Evolutionary conservation across 2,888 invertebrate species (phyloP).

Genomic region (Nezara viridula): DNA sequence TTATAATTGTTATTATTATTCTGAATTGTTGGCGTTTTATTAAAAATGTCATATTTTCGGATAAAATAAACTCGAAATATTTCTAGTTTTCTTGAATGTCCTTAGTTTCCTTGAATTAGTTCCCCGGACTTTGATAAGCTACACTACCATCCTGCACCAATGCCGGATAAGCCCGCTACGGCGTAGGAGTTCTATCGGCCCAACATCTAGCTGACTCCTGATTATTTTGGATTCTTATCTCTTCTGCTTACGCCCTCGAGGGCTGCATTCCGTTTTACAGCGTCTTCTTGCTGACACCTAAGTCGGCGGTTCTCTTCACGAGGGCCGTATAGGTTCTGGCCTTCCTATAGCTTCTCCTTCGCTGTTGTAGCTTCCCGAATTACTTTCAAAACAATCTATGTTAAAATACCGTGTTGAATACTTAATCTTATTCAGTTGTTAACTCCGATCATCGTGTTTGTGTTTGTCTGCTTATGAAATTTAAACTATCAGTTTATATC

Average conservation of each 20-base stretch:
- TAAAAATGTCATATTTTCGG: too few species aligned
- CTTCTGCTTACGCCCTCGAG: background rate
- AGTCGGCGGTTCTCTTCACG: slow-evolving; percentile 7
- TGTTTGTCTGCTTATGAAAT: too few species aligned
- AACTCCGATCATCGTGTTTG: too few species aligned
- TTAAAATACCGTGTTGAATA: too few species aligned
- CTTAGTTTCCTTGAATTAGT: too few species aligned
- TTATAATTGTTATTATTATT: too few species aligned
- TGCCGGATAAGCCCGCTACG: background rate
- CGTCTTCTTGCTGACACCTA: slow-evolving; percentile 7
- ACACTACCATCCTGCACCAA: background rate
- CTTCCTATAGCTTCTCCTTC: background rate
- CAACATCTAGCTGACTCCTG: slow-evolving; percentile 13
- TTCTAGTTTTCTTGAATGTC: too few species aligned
- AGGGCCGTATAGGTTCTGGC: background rate
- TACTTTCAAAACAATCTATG: background rate
- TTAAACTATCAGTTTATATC: too few species aligned
- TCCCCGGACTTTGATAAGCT: too few species aligned
- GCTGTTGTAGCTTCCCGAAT: background rate
- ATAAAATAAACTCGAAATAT: too few species aligned
- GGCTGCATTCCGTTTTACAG: slow-evolving; percentile 11
- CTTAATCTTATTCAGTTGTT: too few species aligned
- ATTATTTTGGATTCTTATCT: slow-evolving; percentile 31
- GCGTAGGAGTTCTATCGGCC: background rate
- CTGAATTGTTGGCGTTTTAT: too few species aligned